A percentile compares a stretch with the other conserved stretches of the same genome.
Evolutionary conservation across 2,113 vertebrate genomes (phyloP).

Genomic region (Peromyscus polionotus): DNA sequence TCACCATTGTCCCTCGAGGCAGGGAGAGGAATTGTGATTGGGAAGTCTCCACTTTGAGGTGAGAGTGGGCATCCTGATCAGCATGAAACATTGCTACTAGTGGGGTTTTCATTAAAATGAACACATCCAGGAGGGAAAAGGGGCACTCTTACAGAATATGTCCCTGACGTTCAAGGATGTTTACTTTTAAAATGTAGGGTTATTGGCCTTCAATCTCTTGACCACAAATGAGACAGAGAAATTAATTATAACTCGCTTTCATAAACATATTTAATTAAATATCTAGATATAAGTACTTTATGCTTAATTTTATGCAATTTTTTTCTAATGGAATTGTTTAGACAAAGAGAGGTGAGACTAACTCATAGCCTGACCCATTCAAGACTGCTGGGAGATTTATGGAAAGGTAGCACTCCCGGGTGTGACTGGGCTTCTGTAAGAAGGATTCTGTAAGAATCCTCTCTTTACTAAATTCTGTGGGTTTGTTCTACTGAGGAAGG

Average conservation of each 20-base stretch:
- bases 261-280: neutral
- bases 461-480: neutral
- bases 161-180: neutral
- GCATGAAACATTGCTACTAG: neutral
- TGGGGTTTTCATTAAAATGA: neutral
- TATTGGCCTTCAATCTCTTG: neutral
- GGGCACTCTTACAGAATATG: neutral
- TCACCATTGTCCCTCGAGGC: neutral
- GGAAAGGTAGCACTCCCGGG: neutral
- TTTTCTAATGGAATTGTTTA: neutral
- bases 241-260: neutral
- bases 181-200: neutral
- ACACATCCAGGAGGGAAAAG: neutral
- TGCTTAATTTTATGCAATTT: neutral
- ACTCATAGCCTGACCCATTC: neutral
- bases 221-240: neutral
- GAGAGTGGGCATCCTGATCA: accelerated
- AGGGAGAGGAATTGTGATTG: neutral
- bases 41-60: accelerated
- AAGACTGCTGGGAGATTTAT: neutral
- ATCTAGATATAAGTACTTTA: neutral
- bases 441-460: neutral
- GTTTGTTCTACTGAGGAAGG: accelerated
- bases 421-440: neutral
- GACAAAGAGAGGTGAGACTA: neutral